Evolutionary conservation across 2,888 invertebrate genomes (phyloP).

Genomic region (Tipula confusa): DNA sequence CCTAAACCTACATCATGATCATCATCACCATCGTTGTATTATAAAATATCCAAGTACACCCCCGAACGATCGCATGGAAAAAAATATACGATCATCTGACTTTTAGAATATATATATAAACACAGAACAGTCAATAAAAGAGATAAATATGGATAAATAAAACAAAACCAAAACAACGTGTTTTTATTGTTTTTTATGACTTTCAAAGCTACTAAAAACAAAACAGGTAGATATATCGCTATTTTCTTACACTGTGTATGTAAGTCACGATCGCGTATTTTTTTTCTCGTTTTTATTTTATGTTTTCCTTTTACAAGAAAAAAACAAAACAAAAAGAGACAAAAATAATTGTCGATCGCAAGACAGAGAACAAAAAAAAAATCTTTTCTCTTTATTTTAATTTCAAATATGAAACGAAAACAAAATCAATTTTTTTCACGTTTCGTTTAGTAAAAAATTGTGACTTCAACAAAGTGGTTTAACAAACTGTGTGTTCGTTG

Average conservation of each 20-base stretch:
- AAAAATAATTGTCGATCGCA: background rate
- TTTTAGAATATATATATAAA: no score
- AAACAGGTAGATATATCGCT: constrained; percentile 12
- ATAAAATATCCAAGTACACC: background rate
- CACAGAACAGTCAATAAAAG: background rate
- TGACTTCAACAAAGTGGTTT: background rate
- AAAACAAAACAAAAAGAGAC: no score
- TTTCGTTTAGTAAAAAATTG: constrained; percentile 14
- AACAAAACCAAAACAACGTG: constrained; percentile 3
- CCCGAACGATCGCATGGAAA: background rate
- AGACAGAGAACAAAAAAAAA: constrained; percentile 3
- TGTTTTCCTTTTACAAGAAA: background rate
- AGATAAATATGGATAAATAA: constrained; percentile 20
- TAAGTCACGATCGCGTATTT: constrained; percentile 13
- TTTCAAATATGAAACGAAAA: background rate
- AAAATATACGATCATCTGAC: background rate
- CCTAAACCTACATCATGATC: background rate
- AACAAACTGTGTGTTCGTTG: background rate
- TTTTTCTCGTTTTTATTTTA: background rate
- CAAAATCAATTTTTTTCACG: background rate
- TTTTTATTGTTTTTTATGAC: constrained; percentile 20
- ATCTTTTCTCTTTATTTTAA: background rate
- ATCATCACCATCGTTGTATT: background rate
- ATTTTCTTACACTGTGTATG: background rate
- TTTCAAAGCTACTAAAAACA: constrained; percentile 12